A percentile compares a stretch with the other conserved stretches of the same genome.
These are phyloP conservation scores for Notarius lentiginosus DNA, from an alignment of 2,113 vertebrate genomes.

Conservation along the genomic window DNA sequence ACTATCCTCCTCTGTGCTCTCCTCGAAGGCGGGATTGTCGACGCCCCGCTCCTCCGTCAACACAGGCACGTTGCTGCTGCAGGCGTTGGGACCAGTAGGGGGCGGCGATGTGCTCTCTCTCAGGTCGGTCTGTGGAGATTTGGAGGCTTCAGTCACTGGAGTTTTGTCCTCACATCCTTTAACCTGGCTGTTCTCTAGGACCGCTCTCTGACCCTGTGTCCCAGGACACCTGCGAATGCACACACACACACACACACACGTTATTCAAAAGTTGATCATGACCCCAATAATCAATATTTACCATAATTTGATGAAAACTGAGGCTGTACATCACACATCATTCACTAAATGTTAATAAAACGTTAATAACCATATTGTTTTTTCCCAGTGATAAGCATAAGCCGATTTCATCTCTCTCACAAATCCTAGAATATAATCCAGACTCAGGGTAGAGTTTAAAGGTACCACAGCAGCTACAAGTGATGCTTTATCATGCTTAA, in stretches of 20 bases:
- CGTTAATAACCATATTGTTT: background rate
- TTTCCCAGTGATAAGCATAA: background rate
- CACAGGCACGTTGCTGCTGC: conserved; percentile 64
- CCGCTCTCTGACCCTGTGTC: conserved; percentile 81
- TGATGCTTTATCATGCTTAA: background rate
- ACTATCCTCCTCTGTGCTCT: conserved; percentile 85
- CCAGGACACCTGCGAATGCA: conserved; percentile 83
- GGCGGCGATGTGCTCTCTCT: conserved; percentile 65
- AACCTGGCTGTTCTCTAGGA: conserved; percentile 76
- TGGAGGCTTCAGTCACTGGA: conserved; percentile 68
- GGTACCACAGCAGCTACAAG: background rate
- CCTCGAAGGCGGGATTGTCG: conserved; percentile 93
- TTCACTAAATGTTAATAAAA: background rate
- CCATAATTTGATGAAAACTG: background rate
- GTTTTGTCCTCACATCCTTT: conserved; percentile 73
- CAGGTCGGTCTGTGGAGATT: conserved; percentile 69
- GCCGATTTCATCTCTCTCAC: background rate
- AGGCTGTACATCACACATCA: background rate
- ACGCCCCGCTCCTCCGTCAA: conserved; percentile 85
- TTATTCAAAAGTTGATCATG: background rate
- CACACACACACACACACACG: background rate
- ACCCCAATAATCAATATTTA: background rate
- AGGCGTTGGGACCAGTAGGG: conserved; percentile 58
- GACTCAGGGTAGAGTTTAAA: conserved; percentile 2
- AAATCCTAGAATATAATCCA: background rate